Percentiles rank a stretch among this genome's conserved stretches.
phyloP scores from a whole-genome alignment of 2,113 vertebrate genomes.

The Eudorcas thomsonii region DNA sequence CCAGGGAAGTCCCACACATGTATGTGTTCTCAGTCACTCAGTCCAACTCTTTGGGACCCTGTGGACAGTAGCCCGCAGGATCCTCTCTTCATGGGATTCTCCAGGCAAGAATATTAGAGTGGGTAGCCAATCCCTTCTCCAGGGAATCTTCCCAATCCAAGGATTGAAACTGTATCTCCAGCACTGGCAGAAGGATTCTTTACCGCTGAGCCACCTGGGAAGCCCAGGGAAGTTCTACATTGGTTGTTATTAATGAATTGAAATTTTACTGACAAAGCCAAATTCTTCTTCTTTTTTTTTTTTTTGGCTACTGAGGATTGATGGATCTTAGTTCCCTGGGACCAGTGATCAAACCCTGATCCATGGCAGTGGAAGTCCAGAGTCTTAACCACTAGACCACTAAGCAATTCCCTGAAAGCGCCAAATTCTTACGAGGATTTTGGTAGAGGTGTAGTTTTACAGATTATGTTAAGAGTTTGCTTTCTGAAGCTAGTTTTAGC shows the following conservation, averaged over 20 bases:
- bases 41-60: neutral
- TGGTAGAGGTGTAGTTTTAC: neutral
- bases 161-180: neutral
- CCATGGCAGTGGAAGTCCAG: neutral
- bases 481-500: slow-evolving; percentile 17
- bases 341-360: neutral
- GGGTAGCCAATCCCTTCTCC: neutral
- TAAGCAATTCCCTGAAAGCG: neutral
- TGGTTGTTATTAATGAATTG: neutral
- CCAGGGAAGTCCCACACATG: neutral
- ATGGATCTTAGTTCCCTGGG: neutral
- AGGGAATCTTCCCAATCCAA: neutral
- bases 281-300: neutral
- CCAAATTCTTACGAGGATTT: neutral
- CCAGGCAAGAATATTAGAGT: neutral
- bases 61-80: neutral
- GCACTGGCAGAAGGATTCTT: neutral
- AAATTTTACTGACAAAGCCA: neutral
- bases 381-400: neutral
- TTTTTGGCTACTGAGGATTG: neutral
- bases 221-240: neutral
- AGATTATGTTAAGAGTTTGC: neutral
- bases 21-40: neutral
- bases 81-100: neutral
- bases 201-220: neutral